Percentiles rank a stretch among this genome's conserved stretches.
Evolutionary conservation across 2,888 invertebrate species (phyloP).

Genomic region (Hypomecis punctinalis): DNA sequence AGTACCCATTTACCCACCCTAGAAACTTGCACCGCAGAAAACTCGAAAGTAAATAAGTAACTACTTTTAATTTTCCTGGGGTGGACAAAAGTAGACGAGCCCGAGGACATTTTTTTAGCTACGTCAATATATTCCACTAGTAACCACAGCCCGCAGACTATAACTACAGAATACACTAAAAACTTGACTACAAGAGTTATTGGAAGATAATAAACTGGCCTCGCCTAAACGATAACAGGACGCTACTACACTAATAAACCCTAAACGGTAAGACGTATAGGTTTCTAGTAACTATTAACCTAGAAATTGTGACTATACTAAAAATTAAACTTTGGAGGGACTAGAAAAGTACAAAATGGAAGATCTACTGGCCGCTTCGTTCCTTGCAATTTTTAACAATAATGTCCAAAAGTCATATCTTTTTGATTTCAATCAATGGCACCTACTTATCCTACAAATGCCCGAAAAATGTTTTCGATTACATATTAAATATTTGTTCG

Average conservation of each 20-base stretch:
- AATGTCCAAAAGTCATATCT: too few species aligned
- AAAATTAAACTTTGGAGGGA: slow-evolving; percentile 72
- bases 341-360: slow-evolving; percentile 71
- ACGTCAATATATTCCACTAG: neutral
- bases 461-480: too few species aligned
- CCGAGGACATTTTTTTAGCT: too few species aligned
- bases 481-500: too few species aligned
- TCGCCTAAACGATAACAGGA: slow-evolving; percentile 78
- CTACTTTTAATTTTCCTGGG: too few species aligned
- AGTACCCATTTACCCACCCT: too few species aligned
- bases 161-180: slow-evolving; percentile 63
- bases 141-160: slow-evolving; percentile 46
- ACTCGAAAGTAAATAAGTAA: too few species aligned
- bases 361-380: slow-evolving; percentile 56
- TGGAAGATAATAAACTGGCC: slow-evolving; percentile 76
- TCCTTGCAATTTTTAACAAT: slow-evolving; percentile 18
- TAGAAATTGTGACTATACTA: slow-evolving; percentile 61
- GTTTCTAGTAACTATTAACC: slow-evolving; percentile 60
- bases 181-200: slow-evolving; percentile 69
- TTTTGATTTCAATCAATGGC: too few species aligned
- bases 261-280: slow-evolving; percentile 28
- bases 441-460: too few species aligned
- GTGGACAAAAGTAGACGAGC: too few species aligned
- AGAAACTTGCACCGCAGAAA: too few species aligned
- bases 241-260: slow-evolving; percentile 27